Evolutionary conservation across 1,140 invertebrate species (phyloP), one percentile per base, ranked within the genome.

Genomic region (Lordiphosa collinella): DNA sequence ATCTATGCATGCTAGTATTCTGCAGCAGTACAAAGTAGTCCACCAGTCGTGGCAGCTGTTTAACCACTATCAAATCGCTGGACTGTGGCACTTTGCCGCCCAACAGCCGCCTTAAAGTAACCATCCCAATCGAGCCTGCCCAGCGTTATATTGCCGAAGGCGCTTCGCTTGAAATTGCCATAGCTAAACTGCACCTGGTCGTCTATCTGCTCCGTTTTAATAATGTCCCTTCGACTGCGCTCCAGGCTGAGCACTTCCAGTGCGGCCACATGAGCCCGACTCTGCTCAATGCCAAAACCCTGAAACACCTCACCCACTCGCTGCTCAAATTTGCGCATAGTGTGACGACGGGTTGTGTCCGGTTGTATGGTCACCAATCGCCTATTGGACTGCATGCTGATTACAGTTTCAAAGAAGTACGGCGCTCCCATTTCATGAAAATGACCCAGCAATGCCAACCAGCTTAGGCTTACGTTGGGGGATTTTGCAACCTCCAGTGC

Each of bases 201-300:
- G 1, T 88, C 86, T 5, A 60, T 62, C 8, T 56, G 50, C 3
- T 73, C 68, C 9, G 41, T 46, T 11, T 87, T 82, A 6, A 84
- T 40, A 8, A 88, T 87, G 5, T 86, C 86, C 1, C 86, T 62
- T 0, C 86, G 65, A 51, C 58, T 76, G 3, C 86, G 69, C 60
- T 88, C 86, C 37, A 88, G 58, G 38, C 69, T 86, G 8, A 86
- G 66, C 37, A 85, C 84, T 38, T 88, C 86, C 34, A 88, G 51
- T 9, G 73, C 71, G 2, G 72, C 63, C 7, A 88, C 62, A n/a
- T 86, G 65, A 0, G 70, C 73, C 0, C 82, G 70, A 35, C 67
- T 87, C 18, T 75, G 59, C 9, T 88, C 68, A 10, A 88, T 73
- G 11, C 60, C 78, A 10, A 75, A 88, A 6, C 37, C 48, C 14